These are phyloP conservation scores for Laothoe populi DNA, from an alignment of 2,888 invertebrate species.

Conservation along the genomic window DNA sequence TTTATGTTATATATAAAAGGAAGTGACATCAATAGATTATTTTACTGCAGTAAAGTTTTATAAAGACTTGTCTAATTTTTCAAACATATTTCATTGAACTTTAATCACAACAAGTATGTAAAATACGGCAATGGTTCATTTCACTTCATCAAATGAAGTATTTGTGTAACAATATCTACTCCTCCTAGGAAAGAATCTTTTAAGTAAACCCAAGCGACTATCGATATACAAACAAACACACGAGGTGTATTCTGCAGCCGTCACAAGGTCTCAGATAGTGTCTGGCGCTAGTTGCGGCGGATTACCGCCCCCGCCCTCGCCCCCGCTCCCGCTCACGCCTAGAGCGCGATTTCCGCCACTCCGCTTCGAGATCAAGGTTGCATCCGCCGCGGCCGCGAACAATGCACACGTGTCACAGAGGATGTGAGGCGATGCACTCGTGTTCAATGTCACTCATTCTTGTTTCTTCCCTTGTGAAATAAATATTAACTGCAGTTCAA, in stretches of 20 bases:
- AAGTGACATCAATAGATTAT: too few relatives aligned
- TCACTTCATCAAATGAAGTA: too few relatives aligned
- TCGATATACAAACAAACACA: not conserved
- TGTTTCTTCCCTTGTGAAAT: too few relatives aligned
- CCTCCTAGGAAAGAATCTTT: too few relatives aligned
- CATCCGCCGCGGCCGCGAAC: slow-evolving; percentile 1
- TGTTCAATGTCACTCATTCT: not conserved
- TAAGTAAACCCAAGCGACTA: not conserved
- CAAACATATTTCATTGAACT: too few relatives aligned
- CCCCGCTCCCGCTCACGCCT: not conserved
- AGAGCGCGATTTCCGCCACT: not conserved
- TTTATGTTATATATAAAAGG: too few relatives aligned
- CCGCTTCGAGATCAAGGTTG: slow-evolving; percentile 12
- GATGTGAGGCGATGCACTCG: not conserved
- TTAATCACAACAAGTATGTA: too few relatives aligned
- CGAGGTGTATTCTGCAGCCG: not conserved
- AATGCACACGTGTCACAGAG: not conserved
- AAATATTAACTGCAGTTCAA: too few relatives aligned
- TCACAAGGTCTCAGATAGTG: slow-evolving; percentile 3
- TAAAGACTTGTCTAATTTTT: too few relatives aligned
- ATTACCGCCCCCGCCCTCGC: not conserved
- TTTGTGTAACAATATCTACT: too few relatives aligned
- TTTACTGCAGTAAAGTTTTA: too few relatives aligned
- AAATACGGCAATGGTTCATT: too few relatives aligned
- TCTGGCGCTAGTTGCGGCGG: not conserved